Evolutionary conservation across 2,113 vertebrate species (phyloP).

Genomic region (Eudyptes chrysolophus): DNA sequence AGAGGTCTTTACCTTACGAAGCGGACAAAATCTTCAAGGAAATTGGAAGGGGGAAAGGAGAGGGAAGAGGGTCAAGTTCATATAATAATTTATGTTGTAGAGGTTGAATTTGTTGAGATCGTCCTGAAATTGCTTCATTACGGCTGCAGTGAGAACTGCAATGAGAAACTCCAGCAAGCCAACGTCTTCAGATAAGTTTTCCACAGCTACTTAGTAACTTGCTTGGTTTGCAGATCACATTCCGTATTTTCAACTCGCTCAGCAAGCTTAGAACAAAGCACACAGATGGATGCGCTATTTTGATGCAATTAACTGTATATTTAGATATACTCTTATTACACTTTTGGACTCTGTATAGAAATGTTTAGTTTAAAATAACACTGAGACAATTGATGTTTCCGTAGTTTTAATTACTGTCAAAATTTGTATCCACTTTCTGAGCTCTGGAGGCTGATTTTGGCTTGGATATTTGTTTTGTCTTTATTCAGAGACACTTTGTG

Average conservation of each 20-base stretch:
- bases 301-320: constrained; percentile 53
- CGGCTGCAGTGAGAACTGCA: background rate
- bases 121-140: background rate
- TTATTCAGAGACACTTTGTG: background rate
- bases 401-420: constrained; percentile 39
- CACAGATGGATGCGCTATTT: constrained; percentile 63
- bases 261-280: constrained; percentile 57
- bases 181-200: constrained; percentile 31
- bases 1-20: constrained; percentile 60
- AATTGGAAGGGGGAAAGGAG: constrained; percentile 10
- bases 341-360: constrained; percentile 42
- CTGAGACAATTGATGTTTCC: constrained; percentile 26
- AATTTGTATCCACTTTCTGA: constrained; percentile 21
- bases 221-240: constrained; percentile 62
- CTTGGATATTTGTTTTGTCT: constrained; percentile 28
- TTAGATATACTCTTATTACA: constrained; percentile 51
- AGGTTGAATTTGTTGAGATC: background rate
- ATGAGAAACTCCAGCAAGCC: background rate
- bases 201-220: constrained; percentile 30
- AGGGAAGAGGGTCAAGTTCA: constrained; percentile 15
- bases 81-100: background rate
- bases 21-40: background rate
- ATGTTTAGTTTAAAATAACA: constrained; percentile 67
- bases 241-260: constrained; percentile 26
- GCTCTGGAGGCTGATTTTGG: constrained; percentile 1